Evolutionary conservation across 1,140 invertebrate genomes (phyloP), one percentile per base, ranked within the genome.

Genomic region (Steinernema feltiae): DNA sequence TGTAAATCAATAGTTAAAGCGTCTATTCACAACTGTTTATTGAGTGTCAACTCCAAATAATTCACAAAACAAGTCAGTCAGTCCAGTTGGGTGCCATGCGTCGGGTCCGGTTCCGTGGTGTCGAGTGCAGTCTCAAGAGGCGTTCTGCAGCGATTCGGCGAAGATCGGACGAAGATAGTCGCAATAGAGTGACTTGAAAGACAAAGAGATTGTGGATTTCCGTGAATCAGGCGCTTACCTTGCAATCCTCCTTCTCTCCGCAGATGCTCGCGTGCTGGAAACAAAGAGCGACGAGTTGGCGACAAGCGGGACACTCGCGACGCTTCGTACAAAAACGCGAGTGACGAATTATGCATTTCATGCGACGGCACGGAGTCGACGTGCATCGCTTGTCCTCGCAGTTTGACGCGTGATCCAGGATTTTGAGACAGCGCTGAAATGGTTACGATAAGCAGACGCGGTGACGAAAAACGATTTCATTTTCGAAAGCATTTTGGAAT

Each of bases 391-490:
- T 3, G 15, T 63, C 24, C 53, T 63, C 24, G 24, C 53, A 63
- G 15, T 12, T 63, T 3, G 53, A 63, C 7, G 53, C 53, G 53
- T 63, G 53, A 27, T 63, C 24, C 53, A 63, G 53, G 15, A 63
- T 63, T 21, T 63, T 63, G 15, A 63, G 24, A 21, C 53, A 63
- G 53, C 53, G 53, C 53, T 63, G 24, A 63, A 63, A 63, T 46
- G n/a, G n/a, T n/a, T n/a, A n/a, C n/a, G n/a, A n/a, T n/a, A n/a
- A n/a, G n/a, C n/a, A n/a, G n/a, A n/a, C n/a, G n/a, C n/a, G n/a
- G n/a, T n/a, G n/a, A n/a, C n/a, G n/a, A n/a, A n/a, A n/a, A n/a
- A n/a, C n/a, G n/a, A n/a, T n/a, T n/a, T n/a, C n/a, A n/a, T n/a
- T n/a, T n/a, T n/a, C n/a, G n/a, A n/a, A n/a, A n/a, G n/a, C n/a